These are phyloP conservation scores for Psix sp. DNA, from an alignment of 1,140 invertebrate species.

Conservation along the genomic window DNA sequence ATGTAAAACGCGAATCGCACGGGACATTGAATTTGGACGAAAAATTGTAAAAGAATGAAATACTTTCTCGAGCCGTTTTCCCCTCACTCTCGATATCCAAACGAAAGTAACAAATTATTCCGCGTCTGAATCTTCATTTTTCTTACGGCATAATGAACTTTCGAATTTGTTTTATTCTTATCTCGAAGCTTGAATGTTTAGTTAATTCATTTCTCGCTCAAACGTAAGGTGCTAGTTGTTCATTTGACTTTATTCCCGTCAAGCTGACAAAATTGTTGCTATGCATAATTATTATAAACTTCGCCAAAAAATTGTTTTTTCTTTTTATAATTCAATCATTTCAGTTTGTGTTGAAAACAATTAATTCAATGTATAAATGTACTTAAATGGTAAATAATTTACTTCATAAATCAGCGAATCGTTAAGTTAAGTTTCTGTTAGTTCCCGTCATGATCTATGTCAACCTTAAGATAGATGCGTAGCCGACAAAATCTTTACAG, in stretches of 20 bases:
- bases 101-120: slow-evolving; percentile 56
- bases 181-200: slow-evolving; percentile 38
- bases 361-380: slow-evolving; percentile 24
- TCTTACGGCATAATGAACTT: slow-evolving; percentile 52
- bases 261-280: too few relatives aligned
- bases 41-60: slow-evolving; percentile 25
- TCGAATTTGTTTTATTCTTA: slow-evolving; percentile 55
- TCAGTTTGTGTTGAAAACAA: background rate
- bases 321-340: background rate
- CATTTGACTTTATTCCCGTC: too few relatives aligned
- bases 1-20: slow-evolving; percentile 1
- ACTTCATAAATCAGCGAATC: slow-evolving; percentile 18
- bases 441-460: slow-evolving; percentile 20
- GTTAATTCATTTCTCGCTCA: slow-evolving; percentile 35
- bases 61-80: slow-evolving; percentile 48
- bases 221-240: slow-evolving; percentile 38
- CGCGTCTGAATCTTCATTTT: slow-evolving; percentile 52
- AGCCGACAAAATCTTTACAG: slow-evolving; percentile 9
- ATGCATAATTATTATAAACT: too few relatives aligned
- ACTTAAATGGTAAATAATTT: slow-evolving; percentile 14
- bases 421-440: slow-evolving; percentile 34
- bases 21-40: slow-evolving; percentile 18
- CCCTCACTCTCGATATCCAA: slow-evolving; percentile 49
- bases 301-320: slow-evolving; percentile 7
- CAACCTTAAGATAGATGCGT: slow-evolving; percentile 4